Evolutionary conservation across 2,797 vertebrate species (phyloP).

Genomic region (Poeciliopsis paucimaculata): DNA sequence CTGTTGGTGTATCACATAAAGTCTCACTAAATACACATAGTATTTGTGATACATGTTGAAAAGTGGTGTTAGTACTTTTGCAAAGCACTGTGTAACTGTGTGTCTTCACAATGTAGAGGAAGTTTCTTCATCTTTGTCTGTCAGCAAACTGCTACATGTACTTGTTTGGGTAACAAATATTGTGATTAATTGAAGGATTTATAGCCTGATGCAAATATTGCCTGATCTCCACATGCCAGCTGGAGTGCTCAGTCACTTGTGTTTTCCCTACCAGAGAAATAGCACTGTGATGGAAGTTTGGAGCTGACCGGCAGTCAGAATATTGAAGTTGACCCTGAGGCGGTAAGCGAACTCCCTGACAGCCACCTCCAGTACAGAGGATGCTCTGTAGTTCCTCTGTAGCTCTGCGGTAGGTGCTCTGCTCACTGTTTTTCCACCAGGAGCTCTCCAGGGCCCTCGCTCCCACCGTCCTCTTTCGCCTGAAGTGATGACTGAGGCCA

Average conservation of each 20-base stretch:
- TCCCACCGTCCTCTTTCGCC: conserved; percentile 6
- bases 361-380: conserved; percentile 38
- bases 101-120: background rate
- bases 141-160: conserved; percentile 34
- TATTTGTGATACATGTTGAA: background rate
- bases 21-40: background rate
- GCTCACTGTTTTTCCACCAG: conserved; percentile 64
- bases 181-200: conserved; percentile 45
- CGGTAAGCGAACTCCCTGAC: conserved; percentile 62
- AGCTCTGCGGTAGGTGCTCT: conserved; percentile 47
- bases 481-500: conserved; percentile 66
- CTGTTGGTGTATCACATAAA: background rate
- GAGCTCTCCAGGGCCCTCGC: conserved; percentile 58
- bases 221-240: conserved; percentile 36
- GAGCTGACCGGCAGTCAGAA: conserved; percentile 60
- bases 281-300: conserved; percentile 65
- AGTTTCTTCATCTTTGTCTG: conserved; percentile 27
- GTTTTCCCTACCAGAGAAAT: conserved; percentile 26
- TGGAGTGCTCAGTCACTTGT: conserved; percentile 27
- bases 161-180: conserved; percentile 13
- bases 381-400: conserved; percentile 42
- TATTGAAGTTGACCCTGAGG: conserved; percentile 71
- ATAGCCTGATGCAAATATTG: conserved; percentile 62
- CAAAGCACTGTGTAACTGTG: background rate
- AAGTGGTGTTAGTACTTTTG: background rate